A percentile compares a stretch with the other conserved stretches of the same genome.
Conservation (phyloP, 1,140 invertebrate species). For the Drosophila prosaltans region DNA sequence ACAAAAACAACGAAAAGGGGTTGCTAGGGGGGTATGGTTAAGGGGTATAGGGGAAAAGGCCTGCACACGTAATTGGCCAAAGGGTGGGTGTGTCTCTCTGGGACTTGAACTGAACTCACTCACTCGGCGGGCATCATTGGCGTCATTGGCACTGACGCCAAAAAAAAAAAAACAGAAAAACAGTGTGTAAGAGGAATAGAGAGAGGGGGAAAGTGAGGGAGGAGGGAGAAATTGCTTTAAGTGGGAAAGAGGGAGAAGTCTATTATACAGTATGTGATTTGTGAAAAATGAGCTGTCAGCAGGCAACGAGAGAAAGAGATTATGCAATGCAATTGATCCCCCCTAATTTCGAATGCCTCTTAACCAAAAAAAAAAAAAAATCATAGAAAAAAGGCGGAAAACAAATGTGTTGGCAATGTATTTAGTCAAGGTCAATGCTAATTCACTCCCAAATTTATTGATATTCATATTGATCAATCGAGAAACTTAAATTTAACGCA, state of each 20-base stretch:
- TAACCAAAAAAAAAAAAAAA: no score
- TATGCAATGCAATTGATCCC: constrained; percentile 62
- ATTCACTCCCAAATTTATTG: constrained; percentile 39
- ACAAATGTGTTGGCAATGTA: constrained; percentile 1
- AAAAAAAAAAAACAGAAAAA: constrained; percentile 28
- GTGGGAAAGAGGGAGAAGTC: not conserved
- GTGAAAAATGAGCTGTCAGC: constrained; percentile 66
- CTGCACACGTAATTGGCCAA: constrained; percentile 45
- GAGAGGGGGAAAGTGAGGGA: not conserved
- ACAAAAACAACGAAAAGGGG: not conserved
- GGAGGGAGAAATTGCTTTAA: no score
- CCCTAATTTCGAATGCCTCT: no score
- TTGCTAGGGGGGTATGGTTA: no score
- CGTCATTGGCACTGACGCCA: constrained; percentile 70
- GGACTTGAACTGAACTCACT: constrained; percentile 24
- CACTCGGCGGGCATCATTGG: constrained; percentile 48
- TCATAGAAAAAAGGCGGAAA: not conserved
- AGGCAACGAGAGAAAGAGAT: constrained; percentile 38
- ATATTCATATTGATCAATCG: constrained; percentile 42
- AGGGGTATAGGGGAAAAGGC: not conserved
- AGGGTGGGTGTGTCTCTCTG: constrained; percentile 51
- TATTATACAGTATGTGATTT: constrained; percentile 27
- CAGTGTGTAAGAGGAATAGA: not conserved
- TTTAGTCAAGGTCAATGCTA: constrained; percentile 33
- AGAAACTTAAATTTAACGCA: not conserved